phyloP scores from a whole-genome alignment of 2,888 invertebrate species.

The Lithosia quadra region DNA sequence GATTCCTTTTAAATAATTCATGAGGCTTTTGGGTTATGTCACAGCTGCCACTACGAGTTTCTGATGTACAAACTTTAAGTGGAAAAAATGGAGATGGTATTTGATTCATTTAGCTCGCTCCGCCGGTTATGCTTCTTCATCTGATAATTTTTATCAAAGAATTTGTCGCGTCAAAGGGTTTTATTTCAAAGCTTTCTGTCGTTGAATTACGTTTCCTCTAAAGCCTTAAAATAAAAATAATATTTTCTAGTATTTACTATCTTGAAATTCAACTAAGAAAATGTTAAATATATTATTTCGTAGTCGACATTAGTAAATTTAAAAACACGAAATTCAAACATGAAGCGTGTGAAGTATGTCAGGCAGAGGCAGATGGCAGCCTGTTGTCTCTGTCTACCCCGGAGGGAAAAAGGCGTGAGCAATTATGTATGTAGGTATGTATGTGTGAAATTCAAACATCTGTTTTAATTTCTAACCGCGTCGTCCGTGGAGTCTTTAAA shows the following conservation, averaged over 20 bases:
- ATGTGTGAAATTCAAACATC: too few species aligned
- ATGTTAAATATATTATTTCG: background rate
- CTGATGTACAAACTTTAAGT: conserved; percentile 50
- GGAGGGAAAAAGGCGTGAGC: too few species aligned
- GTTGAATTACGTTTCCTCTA: conserved; percentile 23
- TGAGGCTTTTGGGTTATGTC: conserved; percentile 70
- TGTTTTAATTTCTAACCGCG: too few species aligned
- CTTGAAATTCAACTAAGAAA: background rate
- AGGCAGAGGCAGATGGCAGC: too few species aligned
- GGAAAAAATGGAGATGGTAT: conserved; percentile 59
- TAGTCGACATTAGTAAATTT: too few species aligned
- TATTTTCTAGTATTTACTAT: background rate
- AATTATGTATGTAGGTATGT: too few species aligned
- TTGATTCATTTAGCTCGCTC: conserved; percentile 69
- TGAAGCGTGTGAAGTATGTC: too few species aligned
- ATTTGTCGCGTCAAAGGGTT: conserved; percentile 46
- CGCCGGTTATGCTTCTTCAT: conserved; percentile 52
- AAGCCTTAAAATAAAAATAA: conserved; percentile 27
- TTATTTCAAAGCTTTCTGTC: conserved; percentile 25
- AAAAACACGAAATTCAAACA: too few species aligned
- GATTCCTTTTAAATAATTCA: conserved; percentile 79
- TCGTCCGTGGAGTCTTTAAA: too few species aligned
- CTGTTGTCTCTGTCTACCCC: too few species aligned
- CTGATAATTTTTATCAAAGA: conserved; percentile 65
- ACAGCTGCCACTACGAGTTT: conserved; percentile 65